A percentile compares a stretch with the other conserved stretches of the same genome.
Evolutionary conservation across 2,113 vertebrate genomes (phyloP).

Genomic region (Cichladusa arquata): DNA sequence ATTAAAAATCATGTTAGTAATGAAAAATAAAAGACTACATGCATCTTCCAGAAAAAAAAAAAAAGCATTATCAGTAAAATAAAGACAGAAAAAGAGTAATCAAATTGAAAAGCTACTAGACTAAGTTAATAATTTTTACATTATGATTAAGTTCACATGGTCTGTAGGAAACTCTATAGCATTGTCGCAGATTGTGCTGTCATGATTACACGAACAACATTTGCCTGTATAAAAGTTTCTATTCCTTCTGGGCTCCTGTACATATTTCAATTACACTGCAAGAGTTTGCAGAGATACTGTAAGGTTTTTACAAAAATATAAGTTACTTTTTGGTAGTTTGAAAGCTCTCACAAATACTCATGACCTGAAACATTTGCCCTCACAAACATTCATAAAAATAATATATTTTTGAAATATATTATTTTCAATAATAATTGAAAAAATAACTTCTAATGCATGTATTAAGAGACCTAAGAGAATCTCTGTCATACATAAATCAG

Average conservation of each 20-base stretch:
- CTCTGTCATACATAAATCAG: background rate
- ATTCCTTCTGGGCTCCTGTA: background rate
- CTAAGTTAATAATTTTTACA: background rate
- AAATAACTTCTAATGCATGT: background rate
- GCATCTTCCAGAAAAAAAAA: background rate
- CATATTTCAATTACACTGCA: background rate
- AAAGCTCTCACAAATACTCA: background rate
- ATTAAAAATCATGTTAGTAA: background rate
- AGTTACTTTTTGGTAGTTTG: background rate
- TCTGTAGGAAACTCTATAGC: background rate
- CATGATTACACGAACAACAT: background rate
- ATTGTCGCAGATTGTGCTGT: background rate
- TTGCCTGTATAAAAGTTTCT: background rate
- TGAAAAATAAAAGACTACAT: background rate
- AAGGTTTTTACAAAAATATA: background rate
- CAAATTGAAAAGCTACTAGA: background rate
- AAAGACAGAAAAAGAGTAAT: background rate
- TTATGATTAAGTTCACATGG: background rate
- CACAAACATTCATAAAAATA: too few species aligned
- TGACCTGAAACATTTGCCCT: too few species aligned
- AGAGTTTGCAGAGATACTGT: background rate
- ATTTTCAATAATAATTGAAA: background rate
- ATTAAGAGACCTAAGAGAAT: background rate
- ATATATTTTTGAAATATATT: too few species aligned
- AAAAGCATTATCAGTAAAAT: background rate